phyloP scores from a whole-genome alignment of 2,797 vertebrate genomes.

The Melanotaenia boesemani region DNA sequence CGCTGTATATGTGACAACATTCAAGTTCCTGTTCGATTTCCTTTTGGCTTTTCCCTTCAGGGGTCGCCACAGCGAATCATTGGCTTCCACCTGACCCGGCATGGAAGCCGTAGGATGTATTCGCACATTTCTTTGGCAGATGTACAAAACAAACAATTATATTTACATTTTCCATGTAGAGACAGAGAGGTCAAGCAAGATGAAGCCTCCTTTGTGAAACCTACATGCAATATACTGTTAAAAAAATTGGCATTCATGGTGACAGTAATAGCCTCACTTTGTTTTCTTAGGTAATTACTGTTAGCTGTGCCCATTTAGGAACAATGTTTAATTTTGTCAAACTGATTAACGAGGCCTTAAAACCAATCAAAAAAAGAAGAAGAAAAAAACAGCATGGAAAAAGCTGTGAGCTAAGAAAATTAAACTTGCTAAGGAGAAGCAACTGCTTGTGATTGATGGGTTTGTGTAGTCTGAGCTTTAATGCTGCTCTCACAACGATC shows the following conservation, averaged over 20 bases:
- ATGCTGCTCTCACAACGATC: slow-evolving; percentile 59
- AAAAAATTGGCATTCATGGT: background rate
- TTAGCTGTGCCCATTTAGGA: background rate
- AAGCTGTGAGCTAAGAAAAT: background rate
- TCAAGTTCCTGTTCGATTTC: background rate
- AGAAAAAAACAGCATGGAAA: background rate
- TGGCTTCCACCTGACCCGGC: no score
- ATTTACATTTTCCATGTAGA: no score
- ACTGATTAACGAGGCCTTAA: background rate
- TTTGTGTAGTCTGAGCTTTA: slow-evolving; percentile 32
- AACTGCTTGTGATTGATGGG: slow-evolving; percentile 37
- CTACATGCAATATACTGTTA: background rate
- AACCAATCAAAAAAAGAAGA: background rate
- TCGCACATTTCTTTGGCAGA: no score
- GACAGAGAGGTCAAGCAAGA: background rate
- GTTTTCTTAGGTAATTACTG: background rate
- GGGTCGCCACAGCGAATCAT: no score
- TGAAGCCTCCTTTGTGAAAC: background rate
- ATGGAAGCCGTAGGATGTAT: no score
- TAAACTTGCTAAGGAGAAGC: slow-evolving; percentile 11
- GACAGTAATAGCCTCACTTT: background rate
- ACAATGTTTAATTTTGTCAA: background rate
- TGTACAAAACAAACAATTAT: background rate
- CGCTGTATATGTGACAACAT: background rate
- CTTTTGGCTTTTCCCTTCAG: no score